Base-by-base conservation (phyloP, 2,797 vertebrate species). In the Scomberomorus guttatus region DNA sequence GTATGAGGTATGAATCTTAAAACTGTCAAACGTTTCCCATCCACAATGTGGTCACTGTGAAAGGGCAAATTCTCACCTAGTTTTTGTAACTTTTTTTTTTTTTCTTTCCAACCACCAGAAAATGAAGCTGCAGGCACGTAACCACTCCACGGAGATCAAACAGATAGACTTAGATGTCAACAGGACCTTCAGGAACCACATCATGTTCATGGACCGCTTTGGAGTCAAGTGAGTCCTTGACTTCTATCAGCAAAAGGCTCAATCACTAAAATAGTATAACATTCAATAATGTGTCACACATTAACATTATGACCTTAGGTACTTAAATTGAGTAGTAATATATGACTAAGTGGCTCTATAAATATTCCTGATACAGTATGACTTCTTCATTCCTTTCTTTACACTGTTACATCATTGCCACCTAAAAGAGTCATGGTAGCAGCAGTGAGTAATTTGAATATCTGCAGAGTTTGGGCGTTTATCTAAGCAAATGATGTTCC, bases 141-240 rank as follows among this genome's bases (percentile, higher is more conserved):
- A 81, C 75, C 96, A 94, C 89, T 98, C 97, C 0, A 92, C 97
- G 0, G 97, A 98, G 90, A 97, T 98, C 92, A 98, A 97, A 85
- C 97, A 98, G 92, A 98, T 98, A 3, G 97, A 98, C 86, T 80
- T 98, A 37, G 97, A 98, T 0, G 96, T 98, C 64, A 98, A 98
- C 93, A 94, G 97, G 78, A 98, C 97, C 62, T 98, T 98, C 91
- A 95, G 97, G 73, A 97, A 98, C 93, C 96, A 98, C 89, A 97
- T 98, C 90, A 98, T 98, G 97, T 98, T 98, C 81, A 97, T 94
- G 93, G 97, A 98, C 64, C 97, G 97, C 85, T 98, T 97, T 1
- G 97, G 97, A 86, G 96, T 98, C 84, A 97, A 96, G 97, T 98
- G 91, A 95, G 97, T 95, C 54, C 0, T 58, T 39, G 0, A 14